These are phyloP conservation scores for Vicugna pacos DNA, from an alignment of 2,113 vertebrate species.

Conservation along the genomic window DNA sequence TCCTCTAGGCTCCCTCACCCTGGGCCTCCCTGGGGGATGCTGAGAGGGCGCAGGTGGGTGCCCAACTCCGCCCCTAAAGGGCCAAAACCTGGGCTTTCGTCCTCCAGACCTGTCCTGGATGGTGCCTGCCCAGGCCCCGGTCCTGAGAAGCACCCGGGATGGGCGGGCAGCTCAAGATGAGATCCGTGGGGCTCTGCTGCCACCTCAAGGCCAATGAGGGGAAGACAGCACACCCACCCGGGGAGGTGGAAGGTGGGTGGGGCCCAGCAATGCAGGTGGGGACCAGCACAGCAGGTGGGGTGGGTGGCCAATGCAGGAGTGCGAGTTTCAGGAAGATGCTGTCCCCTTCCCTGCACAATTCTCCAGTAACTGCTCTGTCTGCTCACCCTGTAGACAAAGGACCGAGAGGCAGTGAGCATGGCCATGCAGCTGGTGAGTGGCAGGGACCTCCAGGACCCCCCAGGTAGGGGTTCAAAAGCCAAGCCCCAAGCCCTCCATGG, in stretches of 20 bases:
- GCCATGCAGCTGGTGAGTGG: fast-evolving
- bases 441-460: background rate
- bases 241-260: fast-evolving
- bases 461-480: background rate
- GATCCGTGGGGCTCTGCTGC: conserved; percentile 13
- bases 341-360: fast-evolving
- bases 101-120: background rate
- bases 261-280: fast-evolving
- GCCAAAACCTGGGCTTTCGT: background rate
- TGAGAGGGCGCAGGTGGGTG: background rate
- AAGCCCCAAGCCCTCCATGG: background rate
- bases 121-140: fast-evolving
- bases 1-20: background rate
- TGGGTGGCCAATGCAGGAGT: fast-evolving
- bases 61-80: background rate
- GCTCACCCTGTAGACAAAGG: background rate
- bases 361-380: background rate
- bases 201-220: background rate
- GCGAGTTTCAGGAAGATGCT: too few relatives aligned
- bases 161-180: fast-evolving
- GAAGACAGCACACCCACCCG: background rate
- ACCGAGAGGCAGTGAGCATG: background rate
- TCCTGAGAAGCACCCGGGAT: background rate
- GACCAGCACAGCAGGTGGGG: too few relatives aligned
- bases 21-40: fast-evolving